A percentile compares a stretch with the other conserved stretches of the same genome.
Evolutionary conservation across 2,797 vertebrate species (phyloP).

Genomic region (Telmatherina bonti): DNA sequence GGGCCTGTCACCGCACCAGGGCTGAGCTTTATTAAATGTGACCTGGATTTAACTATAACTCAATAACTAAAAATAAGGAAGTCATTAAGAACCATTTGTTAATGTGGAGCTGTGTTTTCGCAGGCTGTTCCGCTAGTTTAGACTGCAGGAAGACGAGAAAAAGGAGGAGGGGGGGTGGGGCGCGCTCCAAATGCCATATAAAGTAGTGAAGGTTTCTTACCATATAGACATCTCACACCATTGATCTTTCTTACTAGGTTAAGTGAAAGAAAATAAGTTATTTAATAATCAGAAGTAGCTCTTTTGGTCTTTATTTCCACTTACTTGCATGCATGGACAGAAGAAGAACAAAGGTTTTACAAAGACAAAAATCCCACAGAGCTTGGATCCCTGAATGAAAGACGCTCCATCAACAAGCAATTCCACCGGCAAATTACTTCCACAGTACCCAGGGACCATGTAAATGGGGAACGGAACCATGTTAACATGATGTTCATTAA

Average conservation of each 20-base stretch:
- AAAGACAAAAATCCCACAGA: constrained; percentile 1
- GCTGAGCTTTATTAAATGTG: constrained; percentile 72
- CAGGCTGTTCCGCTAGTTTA: constrained; percentile 39
- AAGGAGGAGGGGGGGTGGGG: background rate
- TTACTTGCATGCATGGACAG: background rate
- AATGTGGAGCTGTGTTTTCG: constrained; percentile 50
- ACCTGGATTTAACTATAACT: constrained; percentile 78
- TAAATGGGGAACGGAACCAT: constrained; percentile 28
- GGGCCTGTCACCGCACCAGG: constrained; percentile 48
- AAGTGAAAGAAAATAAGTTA: constrained; percentile 11
- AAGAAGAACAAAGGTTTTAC: background rate
- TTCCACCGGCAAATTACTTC: constrained; percentile 43
- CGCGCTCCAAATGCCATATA: constrained; percentile 30
- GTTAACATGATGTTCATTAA: constrained; percentile 40
- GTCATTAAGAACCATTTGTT: constrained; percentile 70
- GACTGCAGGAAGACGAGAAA: background rate
- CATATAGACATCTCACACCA: background rate
- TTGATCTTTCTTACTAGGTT: constrained; percentile 26
- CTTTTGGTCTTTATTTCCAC: background rate
- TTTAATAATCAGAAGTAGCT: background rate
- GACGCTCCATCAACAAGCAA: constrained; percentile 24
- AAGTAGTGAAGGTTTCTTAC: constrained; percentile 14
- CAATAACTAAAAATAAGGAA: constrained; percentile 78
- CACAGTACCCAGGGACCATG: constrained; percentile 43
- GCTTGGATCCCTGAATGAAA: constrained; percentile 10